Conservation (phyloP, 1,140 invertebrate genomes). For the Bathynomus jamesi region DNA sequence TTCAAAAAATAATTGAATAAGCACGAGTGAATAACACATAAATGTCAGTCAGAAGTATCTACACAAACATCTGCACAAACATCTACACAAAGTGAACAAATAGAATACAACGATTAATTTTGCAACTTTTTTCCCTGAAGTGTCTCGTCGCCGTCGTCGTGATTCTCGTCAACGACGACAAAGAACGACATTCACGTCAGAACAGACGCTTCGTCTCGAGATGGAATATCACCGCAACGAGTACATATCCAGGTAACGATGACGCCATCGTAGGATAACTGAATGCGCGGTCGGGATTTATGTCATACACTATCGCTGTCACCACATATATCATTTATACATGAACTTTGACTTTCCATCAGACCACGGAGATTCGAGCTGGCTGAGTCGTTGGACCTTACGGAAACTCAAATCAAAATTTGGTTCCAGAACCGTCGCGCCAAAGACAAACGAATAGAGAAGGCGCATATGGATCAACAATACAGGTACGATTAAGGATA, state of each 20-base stretch:
- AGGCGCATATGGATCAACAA: constrained; percentile 87
- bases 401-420: constrained; percentile 88
- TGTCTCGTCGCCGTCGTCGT: constrained; percentile 72
- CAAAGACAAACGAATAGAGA: constrained; percentile 92
- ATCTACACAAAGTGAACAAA: too few species aligned
- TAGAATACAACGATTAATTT: too few species aligned
- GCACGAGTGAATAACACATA: too few species aligned
- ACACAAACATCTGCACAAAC: too few species aligned
- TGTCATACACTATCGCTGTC: too few species aligned
- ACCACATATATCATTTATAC: too few species aligned
- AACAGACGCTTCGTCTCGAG: constrained; percentile 83
- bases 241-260: constrained; percentile 69
- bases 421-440: constrained; percentile 95
- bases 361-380: constrained; percentile 65
- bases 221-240: constrained; percentile 81
- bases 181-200: constrained; percentile 86
- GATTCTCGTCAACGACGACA: constrained; percentile 76
- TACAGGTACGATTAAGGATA: constrained; percentile 58
- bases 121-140: too few species aligned
- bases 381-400: constrained; percentile 68
- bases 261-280: too few species aligned
- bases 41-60: too few species aligned
- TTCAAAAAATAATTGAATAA: too few species aligned
- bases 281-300: too few species aligned
- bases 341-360: too few species aligned